These are phyloP conservation scores for Siniperca undulata DNA, from an alignment of 2,797 vertebrate species.

Conservation along the genomic window DNA sequence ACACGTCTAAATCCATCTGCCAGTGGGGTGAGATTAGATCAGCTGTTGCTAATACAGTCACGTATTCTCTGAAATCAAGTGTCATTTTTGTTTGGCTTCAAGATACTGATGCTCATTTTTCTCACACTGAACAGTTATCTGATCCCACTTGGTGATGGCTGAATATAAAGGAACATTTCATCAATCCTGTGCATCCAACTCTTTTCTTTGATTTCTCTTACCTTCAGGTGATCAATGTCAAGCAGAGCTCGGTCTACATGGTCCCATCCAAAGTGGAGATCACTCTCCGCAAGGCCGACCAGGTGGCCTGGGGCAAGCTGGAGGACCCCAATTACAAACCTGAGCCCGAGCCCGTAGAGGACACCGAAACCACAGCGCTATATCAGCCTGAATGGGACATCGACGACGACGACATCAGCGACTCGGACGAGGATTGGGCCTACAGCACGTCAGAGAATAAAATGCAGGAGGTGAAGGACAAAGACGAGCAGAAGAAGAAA, in stretches of 20 bases:
- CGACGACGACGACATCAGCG: slow-evolving; percentile 87
- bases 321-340: slow-evolving; percentile 87
- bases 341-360: slow-evolving; percentile 62
- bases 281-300: slow-evolving; percentile 87
- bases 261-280: slow-evolving; percentile 94
- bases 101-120: neutral
- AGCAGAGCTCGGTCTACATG: slow-evolving; percentile 89
- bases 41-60: neutral
- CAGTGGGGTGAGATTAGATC: neutral
- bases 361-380: slow-evolving; percentile 9
- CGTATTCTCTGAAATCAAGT: neutral
- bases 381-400: slow-evolving; percentile 77
- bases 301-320: slow-evolving; percentile 91
- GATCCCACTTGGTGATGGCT: neutral
- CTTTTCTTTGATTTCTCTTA: too few species aligned
- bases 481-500: neutral
- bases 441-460: slow-evolving; percentile 38
- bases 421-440: slow-evolving; percentile 85
- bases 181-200: neutral
- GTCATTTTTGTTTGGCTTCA: neutral
- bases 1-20: neutral
- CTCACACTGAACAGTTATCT: neutral
- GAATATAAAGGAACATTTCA: neutral
- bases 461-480: neutral
- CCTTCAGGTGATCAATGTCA: slow-evolving; percentile 87